These are phyloP conservation scores for Fulmarus glacialis DNA, from an alignment of 2,113 vertebrate species.

Conservation along the genomic window DNA sequence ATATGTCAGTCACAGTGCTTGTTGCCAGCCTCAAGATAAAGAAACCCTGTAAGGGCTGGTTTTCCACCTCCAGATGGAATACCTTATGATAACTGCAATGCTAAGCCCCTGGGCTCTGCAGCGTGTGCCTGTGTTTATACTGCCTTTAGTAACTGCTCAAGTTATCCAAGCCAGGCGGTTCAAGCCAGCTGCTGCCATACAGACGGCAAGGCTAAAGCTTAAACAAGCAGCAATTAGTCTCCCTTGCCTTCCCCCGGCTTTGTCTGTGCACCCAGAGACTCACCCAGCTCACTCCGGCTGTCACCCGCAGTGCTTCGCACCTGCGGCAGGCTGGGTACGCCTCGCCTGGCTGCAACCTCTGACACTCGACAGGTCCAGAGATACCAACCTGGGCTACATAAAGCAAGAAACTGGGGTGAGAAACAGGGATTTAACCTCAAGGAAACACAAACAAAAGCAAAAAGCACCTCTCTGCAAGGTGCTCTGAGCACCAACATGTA, in stretches of 20 bases:
- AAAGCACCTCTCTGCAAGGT: neutral
- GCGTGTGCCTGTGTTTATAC: neutral
- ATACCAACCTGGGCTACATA: neutral
- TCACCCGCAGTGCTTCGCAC: accelerated
- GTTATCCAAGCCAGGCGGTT: neutral
- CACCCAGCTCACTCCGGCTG: neutral
- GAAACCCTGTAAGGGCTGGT: neutral
- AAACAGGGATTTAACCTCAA: neutral
- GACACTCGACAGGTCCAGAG: neutral
- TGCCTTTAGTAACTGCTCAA: neutral
- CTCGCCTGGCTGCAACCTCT: neutral
- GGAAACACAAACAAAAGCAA: neutral
- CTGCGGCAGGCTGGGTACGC: neutral
- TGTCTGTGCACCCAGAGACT: accelerated
- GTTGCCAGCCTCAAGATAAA: neutral
- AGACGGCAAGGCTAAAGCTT: neutral
- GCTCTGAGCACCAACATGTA: neutral
- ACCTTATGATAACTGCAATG: neutral
- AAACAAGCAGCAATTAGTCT: neutral
- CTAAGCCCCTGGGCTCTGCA: neutral
- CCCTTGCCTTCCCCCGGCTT: neutral
- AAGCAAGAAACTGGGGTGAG: neutral
- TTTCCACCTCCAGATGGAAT: conserved; percentile 16
- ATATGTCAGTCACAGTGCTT: neutral
- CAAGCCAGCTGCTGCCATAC: neutral